Percentiles rank a stretch among this genome's conserved stretches.
Conservation (phyloP, 2,113 vertebrate genomes). For the Solea senegalensis region DNA sequence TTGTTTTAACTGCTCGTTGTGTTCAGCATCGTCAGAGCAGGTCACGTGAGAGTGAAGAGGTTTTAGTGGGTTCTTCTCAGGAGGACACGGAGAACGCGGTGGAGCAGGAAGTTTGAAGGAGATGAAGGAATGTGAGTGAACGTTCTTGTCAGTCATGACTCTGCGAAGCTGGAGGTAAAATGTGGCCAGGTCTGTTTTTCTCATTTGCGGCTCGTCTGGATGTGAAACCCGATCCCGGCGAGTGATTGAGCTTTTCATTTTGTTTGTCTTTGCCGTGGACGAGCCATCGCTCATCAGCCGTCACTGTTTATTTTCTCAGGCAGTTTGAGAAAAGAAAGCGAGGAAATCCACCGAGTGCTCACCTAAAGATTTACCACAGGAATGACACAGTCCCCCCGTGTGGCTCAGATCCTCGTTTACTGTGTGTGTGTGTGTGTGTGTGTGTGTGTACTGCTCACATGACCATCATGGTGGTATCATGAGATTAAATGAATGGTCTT, state of each 20-base stretch:
- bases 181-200: conserved; percentile 72
- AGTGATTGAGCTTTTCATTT: conserved; percentile 73
- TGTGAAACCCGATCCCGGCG: conserved; percentile 67
- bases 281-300: conserved; percentile 68
- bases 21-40: background rate
- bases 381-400: conserved; percentile 29
- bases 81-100: background rate
- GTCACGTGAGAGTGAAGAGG: conserved; percentile 1
- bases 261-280: conserved; percentile 71
- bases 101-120: conserved; percentile 4
- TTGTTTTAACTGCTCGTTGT: no score
- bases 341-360: conserved; percentile 42
- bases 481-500: background rate
- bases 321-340: conserved; percentile 54
- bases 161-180: conserved; percentile 60
- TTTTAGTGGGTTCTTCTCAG: conserved; percentile 17
- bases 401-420: conserved; percentile 17
- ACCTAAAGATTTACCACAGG: conserved; percentile 39
- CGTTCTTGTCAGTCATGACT: conserved; percentile 71
- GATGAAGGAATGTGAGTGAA: conserved; percentile 65
- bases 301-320: conserved; percentile 73
- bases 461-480: background rate
- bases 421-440: background rate
- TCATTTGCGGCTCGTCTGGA: conserved; percentile 60
- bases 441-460: background rate